phyloP scores from a whole-genome alignment of 2,797 vertebrate genomes.

The Lagorchestes hirsutus region DNA sequence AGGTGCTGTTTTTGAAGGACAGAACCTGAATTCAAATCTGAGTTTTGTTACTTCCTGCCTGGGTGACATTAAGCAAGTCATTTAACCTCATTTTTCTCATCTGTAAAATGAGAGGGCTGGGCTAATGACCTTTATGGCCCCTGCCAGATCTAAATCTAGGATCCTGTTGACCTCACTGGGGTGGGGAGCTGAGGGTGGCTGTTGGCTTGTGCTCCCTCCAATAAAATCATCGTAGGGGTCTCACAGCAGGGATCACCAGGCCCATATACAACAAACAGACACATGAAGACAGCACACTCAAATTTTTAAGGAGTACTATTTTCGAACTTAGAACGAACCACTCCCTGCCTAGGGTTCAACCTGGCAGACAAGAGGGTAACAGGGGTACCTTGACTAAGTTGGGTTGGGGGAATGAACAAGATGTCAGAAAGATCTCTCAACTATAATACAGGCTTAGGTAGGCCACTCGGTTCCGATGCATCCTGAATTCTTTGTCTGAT shows the following conservation, averaged over 20 bases:
- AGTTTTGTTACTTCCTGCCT: not conserved
- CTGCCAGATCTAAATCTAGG: not conserved
- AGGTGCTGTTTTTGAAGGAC: not conserved
- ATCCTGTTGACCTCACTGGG: not conserved
- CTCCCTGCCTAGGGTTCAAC: not conserved
- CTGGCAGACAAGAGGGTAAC: conserved; percentile 17
- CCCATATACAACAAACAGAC: not conserved
- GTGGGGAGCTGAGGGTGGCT: not conserved
- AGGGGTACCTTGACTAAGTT: not conserved
- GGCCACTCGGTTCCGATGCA: conserved; percentile 87
- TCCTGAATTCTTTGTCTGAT: conserved; percentile 87
- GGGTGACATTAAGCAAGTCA: not conserved
- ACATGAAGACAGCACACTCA: not conserved
- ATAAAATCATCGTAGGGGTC: not conserved
- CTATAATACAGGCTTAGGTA: conserved; percentile 88
- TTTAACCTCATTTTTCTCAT: not conserved
- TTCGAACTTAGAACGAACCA: not conserved
- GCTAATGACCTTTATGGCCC: not conserved
- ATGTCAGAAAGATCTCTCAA: conserved; percentile 64
- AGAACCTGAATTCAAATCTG: not conserved
- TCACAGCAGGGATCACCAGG: not conserved
- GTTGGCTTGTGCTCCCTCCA: not conserved
- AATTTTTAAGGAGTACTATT: conserved; percentile 40
- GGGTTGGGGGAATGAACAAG: not conserved
- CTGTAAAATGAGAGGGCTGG: not conserved